Evolutionary conservation across 2,113 vertebrate species (phyloP), one percentile per base, ranked within the genome.

Genomic region (Channa argus): DNA sequence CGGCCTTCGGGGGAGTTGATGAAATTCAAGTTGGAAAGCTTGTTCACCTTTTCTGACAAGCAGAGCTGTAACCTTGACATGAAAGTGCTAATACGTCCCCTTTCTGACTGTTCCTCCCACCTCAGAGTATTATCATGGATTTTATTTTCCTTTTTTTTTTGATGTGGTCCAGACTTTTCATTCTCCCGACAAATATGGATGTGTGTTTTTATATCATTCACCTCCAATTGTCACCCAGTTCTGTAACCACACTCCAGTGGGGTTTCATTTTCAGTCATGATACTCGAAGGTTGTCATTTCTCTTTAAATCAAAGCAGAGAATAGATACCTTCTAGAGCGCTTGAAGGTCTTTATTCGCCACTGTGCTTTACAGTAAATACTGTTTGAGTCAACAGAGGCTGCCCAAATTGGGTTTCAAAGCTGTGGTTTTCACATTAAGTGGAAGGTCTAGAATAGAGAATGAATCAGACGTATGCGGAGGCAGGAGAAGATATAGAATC

Each of bases 391-490:
- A 55, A 54, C 24, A 71, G 56, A 55, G 10, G 24, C 24, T 2
- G 36, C 49, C 44, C 10, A 60, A 69, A 79, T 83, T 81, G 59
- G 9, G 37, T 77, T 63, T 63, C 37, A 55, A 56, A 77, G 76
- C 67, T 59, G 2, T 36, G 51, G 69, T 59, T 74, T 67, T 67
- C 65, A 37, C 71, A 69, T 68, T 58, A 74, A 86, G 78, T 79
- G 61, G 68, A 82, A 82, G 58, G 56, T 70, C 65, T 39, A 11
- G 43, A 15, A 58, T 37, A 54, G 59, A 83, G 80, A 88, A 86
- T 91, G 83, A 91, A 88, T 90, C 86, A 88, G 53, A 80, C 63
- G 51, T 33, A 46, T 72, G 87, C 38, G 74, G 80, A 83, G 82
- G 88, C 80, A 78, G 77, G 8, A 60, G 6, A 74, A 72, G 77